These are phyloP conservation scores for Drosophila seclusa DNA, from an alignment of 2,888 invertebrate genomes.

Conservation along the genomic window DNA sequence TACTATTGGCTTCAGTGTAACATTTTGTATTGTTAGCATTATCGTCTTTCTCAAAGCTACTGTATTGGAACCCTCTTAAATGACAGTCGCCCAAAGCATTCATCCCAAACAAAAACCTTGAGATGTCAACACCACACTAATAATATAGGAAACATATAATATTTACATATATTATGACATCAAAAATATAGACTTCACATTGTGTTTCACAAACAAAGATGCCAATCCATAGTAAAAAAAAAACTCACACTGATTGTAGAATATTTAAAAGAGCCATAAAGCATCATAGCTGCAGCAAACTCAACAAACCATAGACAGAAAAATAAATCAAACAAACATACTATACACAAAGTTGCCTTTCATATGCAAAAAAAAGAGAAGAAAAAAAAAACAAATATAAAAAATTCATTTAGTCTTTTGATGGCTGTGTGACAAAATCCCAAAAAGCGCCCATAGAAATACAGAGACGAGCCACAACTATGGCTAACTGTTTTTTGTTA, in stretches of 20 bases:
- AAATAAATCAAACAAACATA: constrained; percentile 10
- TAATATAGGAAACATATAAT: constrained; percentile 2
- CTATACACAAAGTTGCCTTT: constrained; percentile 58
- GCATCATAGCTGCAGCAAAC: constrained; percentile 30
- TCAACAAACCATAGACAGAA: neutral
- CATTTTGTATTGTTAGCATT: neutral
- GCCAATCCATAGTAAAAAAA: constrained; percentile 24
- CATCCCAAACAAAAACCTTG: constrained; percentile 48
- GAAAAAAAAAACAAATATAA: constrained; percentile 11
- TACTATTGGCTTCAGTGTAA: neutral
- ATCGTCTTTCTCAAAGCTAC: neutral
- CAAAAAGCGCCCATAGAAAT: constrained; percentile 11
- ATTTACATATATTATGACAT: constrained; percentile 68
- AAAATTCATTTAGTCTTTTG: constrained; percentile 60
- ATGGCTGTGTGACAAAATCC: constrained; percentile 41
- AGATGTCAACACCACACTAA: constrained; percentile 29
- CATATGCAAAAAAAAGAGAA: constrained; percentile 59
- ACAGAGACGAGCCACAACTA: constrained; percentile 34
- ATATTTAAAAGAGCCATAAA: constrained; percentile 43
- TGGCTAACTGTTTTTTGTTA: constrained; percentile 16
- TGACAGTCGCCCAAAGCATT: constrained; percentile 8
- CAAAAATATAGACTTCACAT: constrained; percentile 27
- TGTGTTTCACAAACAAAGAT: constrained; percentile 40
- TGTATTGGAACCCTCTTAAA: neutral
- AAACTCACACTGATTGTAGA: constrained; percentile 50